Percentiles rank a stretch among this genome's conserved stretches.
Evolutionary conservation across 2,888 invertebrate genomes (phyloP).

Genomic region (Lasioglossum leucozonium): DNA sequence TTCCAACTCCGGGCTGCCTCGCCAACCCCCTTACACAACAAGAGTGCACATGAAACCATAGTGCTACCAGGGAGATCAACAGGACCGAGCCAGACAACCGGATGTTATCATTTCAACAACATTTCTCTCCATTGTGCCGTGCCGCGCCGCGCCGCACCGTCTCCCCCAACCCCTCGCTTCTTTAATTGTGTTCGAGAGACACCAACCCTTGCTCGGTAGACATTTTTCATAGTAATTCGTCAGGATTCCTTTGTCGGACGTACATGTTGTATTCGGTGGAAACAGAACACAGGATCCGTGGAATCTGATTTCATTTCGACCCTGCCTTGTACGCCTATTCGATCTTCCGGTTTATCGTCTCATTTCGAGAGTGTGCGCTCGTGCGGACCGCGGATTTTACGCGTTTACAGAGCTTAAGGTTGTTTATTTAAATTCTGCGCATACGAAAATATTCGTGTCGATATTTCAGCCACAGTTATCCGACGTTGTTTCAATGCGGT

Average conservation of each 20-base stretch:
- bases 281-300: too few species aligned
- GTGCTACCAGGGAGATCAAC: conserved; percentile 61
- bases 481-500: too few species aligned
- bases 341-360: not conserved
- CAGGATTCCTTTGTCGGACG: not conserved
- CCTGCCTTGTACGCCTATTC: not conserved
- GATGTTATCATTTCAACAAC: conserved; percentile 69
- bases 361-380: not conserved
- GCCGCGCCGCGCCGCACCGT: conserved; percentile 29
- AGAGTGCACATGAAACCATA: conserved; percentile 64
- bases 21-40: conserved; percentile 59
- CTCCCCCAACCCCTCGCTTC: not conserved
- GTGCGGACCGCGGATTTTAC: not conserved
- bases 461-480: too few species aligned
- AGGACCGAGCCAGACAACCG: conserved; percentile 62
- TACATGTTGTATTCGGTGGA: too few species aligned
- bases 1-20: conserved; percentile 23
- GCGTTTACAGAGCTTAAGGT: not conserved
- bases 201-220: not conserved
- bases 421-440: too few species aligned
- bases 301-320: not conserved
- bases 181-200: conserved; percentile 3
- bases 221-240: not conserved
- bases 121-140: conserved; percentile 59
- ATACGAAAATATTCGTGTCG: too few species aligned